Percentiles rank a stretch among this genome's conserved stretches.
Conservation (phyloP, 2,797 vertebrate species). For the Tragelaphus eurycerus region DNA sequence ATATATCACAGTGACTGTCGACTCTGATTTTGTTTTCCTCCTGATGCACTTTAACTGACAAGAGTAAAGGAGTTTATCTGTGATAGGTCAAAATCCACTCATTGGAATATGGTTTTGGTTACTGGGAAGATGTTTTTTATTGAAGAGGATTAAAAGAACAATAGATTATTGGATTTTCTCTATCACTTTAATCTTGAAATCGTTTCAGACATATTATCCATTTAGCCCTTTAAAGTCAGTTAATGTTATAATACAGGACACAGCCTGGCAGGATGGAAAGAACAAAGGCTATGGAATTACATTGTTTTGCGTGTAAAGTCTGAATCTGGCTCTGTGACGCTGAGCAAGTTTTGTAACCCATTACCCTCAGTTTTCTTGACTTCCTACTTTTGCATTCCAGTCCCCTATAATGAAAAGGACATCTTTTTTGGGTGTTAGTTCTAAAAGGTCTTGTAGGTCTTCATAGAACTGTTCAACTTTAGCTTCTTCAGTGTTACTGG, state of each 20-base stretch:
- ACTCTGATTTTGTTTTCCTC: background rate
- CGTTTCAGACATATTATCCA: background rate
- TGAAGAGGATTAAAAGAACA: background rate
- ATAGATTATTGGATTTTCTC: background rate
- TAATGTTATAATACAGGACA: background rate
- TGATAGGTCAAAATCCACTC: background rate
- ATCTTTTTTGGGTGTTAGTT: too few relatives aligned
- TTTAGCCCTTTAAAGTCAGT: conserved; percentile 2
- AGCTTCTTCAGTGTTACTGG: too few relatives aligned
- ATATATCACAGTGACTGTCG: background rate
- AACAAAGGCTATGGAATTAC: background rate
- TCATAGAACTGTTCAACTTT: too few relatives aligned
- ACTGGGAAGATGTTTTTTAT: background rate
- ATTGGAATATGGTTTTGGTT: background rate
- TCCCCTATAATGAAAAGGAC: too few relatives aligned
- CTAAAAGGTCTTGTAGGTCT: too few relatives aligned
- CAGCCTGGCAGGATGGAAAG: background rate
- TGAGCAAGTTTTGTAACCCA: background rate
- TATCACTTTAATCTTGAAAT: conserved; percentile 17
- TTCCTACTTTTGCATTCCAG: too few relatives aligned
- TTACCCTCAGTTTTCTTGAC: background rate
- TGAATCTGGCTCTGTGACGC: background rate
- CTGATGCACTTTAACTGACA: background rate
- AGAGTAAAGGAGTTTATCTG: background rate
- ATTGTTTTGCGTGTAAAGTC: background rate